Evolutionary conservation across 2,888 invertebrate species (phyloP).

Genomic region (Steromphala cineraria): DNA sequence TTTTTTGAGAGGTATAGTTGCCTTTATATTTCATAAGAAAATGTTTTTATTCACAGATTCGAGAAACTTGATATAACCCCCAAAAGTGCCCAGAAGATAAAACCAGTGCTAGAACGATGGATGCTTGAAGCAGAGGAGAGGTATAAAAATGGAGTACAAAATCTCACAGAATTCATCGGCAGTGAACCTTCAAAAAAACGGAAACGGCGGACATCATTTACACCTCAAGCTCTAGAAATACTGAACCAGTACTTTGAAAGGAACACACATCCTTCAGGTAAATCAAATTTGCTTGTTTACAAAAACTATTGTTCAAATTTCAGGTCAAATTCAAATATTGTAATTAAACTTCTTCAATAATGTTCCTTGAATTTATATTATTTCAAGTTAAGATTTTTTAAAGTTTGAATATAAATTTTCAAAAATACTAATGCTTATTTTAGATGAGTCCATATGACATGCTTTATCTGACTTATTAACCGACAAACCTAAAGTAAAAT

Average conservation of each 20-base stretch:
- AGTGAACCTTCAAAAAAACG: slow-evolving; percentile 97
- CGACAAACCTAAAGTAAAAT: neutral
- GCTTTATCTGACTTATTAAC: neutral
- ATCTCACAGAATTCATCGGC: slow-evolving; percentile 92
- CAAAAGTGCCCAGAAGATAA: slow-evolving; percentile 99
- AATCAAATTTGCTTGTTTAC: too few species aligned
- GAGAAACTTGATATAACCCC: slow-evolving; percentile 99
- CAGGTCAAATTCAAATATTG: too few species aligned
- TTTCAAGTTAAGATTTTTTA: neutral
- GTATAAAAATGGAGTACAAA: slow-evolving; percentile 85
- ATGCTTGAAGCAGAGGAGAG: slow-evolving; percentile 99
- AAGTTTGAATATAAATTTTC: neutral
- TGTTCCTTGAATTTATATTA: neutral
- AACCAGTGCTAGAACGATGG: slow-evolving; percentile 98
- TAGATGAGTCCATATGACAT: neutral
- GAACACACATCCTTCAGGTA: slow-evolving; percentile 98
- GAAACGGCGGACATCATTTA: slow-evolving; percentile 96
- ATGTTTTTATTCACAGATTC: slow-evolving; percentile 79
- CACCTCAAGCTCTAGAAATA: slow-evolving; percentile 95
- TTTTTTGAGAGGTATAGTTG: neutral
- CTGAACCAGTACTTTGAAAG: slow-evolving; percentile 96
- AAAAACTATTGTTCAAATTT: too few species aligned
- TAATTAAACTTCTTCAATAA: too few species aligned
- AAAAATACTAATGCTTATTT: neutral
- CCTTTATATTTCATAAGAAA: neutral